A percentile compares a stretch with the other conserved stretches of the same genome.
Conservation (phyloP, 2,113 vertebrate genomes). For the Brienomyrus longianalis region DNA sequence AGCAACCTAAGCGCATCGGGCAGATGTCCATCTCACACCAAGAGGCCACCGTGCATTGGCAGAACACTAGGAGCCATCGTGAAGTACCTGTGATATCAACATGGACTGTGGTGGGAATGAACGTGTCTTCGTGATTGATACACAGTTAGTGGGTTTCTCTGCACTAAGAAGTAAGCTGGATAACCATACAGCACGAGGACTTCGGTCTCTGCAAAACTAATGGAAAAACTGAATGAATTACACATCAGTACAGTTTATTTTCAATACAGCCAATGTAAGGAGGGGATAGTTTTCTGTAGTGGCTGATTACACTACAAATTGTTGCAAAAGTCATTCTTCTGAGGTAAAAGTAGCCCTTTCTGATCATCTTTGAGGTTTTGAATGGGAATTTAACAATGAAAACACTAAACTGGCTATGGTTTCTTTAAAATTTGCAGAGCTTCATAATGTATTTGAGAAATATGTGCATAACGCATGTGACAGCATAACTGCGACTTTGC, state of each 20-base stretch:
- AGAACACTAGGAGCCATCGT: slow-evolving; percentile 32
- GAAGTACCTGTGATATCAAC: not conserved
- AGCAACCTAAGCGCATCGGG: slow-evolving; percentile 49
- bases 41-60: slow-evolving; percentile 32
- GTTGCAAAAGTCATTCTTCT: not conserved
- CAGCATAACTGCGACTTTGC: not conserved
- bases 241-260: slow-evolving; percentile 46
- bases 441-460: not conserved
- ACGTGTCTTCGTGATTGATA: not conserved
- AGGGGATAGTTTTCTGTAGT: slow-evolving; percentile 13
- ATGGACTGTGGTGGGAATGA: not conserved
- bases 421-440: not conserved
- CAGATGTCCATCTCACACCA: slow-evolving; percentile 37
- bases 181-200: slow-evolving; percentile 45
- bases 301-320: not conserved
- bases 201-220: slow-evolving; percentile 50
- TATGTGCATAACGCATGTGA: not conserved
- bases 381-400: not conserved
- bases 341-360: not conserved
- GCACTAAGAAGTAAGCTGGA: slow-evolving; percentile 40
- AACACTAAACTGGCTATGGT: not conserved
- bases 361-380: not conserved
- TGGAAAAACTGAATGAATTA: slow-evolving; percentile 52
- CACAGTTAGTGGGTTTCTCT: slow-evolving; percentile 42
- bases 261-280: slow-evolving; percentile 38